Evolutionary conservation across 2,888 invertebrate genomes (phyloP).

Genomic region (Tuberolachnus salignus): DNA sequence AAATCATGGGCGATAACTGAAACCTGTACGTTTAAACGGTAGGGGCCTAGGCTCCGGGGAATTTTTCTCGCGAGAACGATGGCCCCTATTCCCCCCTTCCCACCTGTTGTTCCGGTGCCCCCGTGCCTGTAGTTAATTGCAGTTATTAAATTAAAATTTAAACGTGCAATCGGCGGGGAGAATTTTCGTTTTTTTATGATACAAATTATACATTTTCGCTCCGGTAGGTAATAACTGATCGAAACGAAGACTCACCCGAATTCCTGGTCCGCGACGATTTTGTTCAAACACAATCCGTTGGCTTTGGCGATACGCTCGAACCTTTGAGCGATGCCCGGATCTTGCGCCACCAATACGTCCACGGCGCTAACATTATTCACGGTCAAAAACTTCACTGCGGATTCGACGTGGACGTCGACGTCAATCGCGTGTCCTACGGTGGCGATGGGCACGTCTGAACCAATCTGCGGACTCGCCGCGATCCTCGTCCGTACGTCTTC

Average conservation of each 20-base stretch:
- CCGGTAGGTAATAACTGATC: too few species aligned
- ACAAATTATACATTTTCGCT: too few species aligned
- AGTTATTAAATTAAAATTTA: too few species aligned
- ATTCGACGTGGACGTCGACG: constrained; percentile 20
- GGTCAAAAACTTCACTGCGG: constrained; percentile 26
- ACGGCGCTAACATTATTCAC: neutral
- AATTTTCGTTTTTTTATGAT: too few species aligned
- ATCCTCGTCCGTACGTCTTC: constrained; percentile 34
- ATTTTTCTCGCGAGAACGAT: too few species aligned
- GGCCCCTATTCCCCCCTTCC: too few species aligned
- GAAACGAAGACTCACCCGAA: constrained; percentile 30
- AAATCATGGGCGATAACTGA: too few species aligned
- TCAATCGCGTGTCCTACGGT: constrained; percentile 3
- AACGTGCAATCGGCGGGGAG: too few species aligned
- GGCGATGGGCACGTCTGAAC: constrained; percentile 33
- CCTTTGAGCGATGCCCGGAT: neutral
- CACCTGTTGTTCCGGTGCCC: too few species aligned
- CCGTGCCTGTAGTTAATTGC: too few species aligned
- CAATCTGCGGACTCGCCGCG: neutral
- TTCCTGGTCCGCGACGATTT: constrained; percentile 1
- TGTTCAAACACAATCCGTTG: constrained; percentile 42
- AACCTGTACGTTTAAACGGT: too few species aligned
- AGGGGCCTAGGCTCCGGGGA: too few species aligned
- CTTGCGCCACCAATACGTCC: constrained; percentile 35
- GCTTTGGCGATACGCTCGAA: constrained; percentile 17